These are phyloP conservation scores for Geophilus truncorum DNA, from an alignment of 2,888 invertebrate genomes.

Conservation along the genomic window DNA sequence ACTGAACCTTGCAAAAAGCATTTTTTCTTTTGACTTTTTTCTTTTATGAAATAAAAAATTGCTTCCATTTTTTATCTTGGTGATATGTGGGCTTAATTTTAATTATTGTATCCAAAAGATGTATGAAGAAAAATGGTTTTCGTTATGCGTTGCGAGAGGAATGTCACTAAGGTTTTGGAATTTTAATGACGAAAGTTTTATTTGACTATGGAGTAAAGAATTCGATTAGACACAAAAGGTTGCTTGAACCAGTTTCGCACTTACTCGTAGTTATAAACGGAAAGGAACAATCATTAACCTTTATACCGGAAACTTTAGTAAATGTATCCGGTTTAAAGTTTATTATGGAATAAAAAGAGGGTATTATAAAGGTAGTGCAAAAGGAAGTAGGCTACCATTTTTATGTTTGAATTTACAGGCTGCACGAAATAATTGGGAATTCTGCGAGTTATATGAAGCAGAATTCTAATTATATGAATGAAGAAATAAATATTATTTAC, in stretches of 20 bases:
- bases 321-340: conserved; percentile 20
- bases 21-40: neutral
- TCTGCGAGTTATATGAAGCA: no score
- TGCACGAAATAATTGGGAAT: conserved; percentile 2
- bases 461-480: no score
- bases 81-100: neutral
- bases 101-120: neutral
- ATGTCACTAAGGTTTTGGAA: neutral
- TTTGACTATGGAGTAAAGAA: neutral
- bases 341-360: neutral
- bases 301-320: neutral
- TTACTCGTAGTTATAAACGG: neutral
- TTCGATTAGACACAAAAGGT: neutral
- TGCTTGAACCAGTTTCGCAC: neutral
- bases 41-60: neutral
- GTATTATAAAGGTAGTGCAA: neutral
- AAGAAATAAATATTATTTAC: no score
- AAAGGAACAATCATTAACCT: neutral
- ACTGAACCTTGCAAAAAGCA: neutral
- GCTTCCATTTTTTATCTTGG: no score
- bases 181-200: neutral
- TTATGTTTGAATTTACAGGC: neutral
- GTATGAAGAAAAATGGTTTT: neutral
- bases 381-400: neutral
- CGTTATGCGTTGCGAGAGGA: neutral